Percentiles rank a stretch among this genome's conserved stretches.
Conservation (phyloP, 2,888 invertebrate genomes). For the Athalia circularis region DNA sequence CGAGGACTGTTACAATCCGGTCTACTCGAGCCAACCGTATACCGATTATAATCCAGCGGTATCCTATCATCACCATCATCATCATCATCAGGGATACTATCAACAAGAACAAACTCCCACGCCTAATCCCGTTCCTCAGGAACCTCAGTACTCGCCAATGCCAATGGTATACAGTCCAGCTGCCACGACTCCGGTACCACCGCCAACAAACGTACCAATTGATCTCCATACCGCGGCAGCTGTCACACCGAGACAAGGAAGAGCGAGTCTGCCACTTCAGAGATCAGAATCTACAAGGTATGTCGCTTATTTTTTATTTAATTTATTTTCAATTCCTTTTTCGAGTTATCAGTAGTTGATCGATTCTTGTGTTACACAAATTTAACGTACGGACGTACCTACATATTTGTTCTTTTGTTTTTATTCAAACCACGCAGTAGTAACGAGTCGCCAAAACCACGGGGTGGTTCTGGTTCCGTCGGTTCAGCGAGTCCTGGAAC, state of each 20-base stretch:
- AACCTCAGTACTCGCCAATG: conserved; percentile 61
- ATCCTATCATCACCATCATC: conserved; percentile 62
- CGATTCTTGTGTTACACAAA: no score
- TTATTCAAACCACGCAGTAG: conserved; percentile 71
- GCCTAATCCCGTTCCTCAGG: conserved; percentile 71
- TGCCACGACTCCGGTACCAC: conserved; percentile 80
- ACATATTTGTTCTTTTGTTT: conserved; percentile 17
- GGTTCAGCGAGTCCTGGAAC: conserved; percentile 72
- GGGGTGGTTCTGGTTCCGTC: conserved; percentile 61
- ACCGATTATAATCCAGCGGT: conserved; percentile 62
- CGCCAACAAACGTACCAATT: conserved; percentile 80
- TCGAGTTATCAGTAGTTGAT: background rate
- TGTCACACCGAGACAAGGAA: conserved; percentile 79
- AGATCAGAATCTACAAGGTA: conserved; percentile 86
- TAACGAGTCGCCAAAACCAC: conserved; percentile 83
- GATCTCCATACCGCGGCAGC: conserved; percentile 80
- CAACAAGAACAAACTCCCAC: conserved; percentile 63
- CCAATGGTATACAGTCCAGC: conserved; percentile 68
- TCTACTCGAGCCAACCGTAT: conserved; percentile 64
- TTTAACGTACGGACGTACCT: no score
- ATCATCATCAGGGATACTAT: conserved; percentile 60
- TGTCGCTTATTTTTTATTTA: no score
- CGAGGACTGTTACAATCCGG: conserved; percentile 83
- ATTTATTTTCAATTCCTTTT: background rate
- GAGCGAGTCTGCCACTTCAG: conserved; percentile 87